Base-by-base conservation (phyloP, 2,888 invertebrate genomes). In the Rhamphomyia laevipes region DNA sequence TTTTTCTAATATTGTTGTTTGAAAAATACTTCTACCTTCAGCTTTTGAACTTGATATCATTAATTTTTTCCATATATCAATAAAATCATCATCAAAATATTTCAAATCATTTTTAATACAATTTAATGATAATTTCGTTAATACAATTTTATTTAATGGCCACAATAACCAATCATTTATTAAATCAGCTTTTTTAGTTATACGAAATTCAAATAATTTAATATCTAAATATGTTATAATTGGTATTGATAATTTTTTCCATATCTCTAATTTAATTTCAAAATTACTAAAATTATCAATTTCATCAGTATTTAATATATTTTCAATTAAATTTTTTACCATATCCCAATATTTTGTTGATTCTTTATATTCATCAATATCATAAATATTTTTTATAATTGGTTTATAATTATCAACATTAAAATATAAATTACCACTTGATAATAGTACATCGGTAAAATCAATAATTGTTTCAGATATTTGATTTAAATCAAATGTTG, bases 131-230 rank as follows among this genome's bases (percentile, higher is more conserved):
- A 47, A 65, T 63, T 12, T 58, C 57, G 17, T 15, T 43, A 12
- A n/a, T 12, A n/a, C 55, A 33, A 56, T 58, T 0, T 57, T 54
- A 12, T 63, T 60, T 10, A 68, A 45, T 0, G 68, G 68, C 68
- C 69, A 69, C 3, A 67, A 23, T 0, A 67, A 56, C 66, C 67
- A 68, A 1, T 55, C 54, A 44, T 64, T 63, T 46, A 69, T 17
- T 11, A 63, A 42, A 4, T 44, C 33, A 1, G 61, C 59, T 53
- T 58, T 59, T 15, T 59, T 56, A 2, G 55, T 55, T 23, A 62
- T 54, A 5, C 65, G 60, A 33, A 61, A 60, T 12, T 62, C 58
- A 17, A 64, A 58, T 0, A 58, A 40, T 44, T 59, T 56, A 6
- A 57, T 55, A 2, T 58, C 56, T 23, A 67, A 53, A 47, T 60